Conservation (phyloP, 2,797 vertebrate species). For the Tenualosa thibaudeaui region DNA sequence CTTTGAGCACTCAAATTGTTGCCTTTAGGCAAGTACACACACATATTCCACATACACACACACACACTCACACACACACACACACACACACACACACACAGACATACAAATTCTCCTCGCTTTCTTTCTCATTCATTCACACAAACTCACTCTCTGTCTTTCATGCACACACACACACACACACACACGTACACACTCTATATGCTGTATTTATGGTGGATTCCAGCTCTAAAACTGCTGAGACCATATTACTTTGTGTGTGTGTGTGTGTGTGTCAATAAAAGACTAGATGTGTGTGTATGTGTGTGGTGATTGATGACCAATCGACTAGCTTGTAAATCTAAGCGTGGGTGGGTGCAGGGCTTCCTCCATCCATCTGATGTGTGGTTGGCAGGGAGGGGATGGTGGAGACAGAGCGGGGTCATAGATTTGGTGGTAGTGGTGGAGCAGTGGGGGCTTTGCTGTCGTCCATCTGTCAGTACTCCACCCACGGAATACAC, state of each 20-base stretch:
- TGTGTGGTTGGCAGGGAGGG: too few relatives aligned
- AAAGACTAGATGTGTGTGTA: neutral
- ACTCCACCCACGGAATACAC: conserved; percentile 22
- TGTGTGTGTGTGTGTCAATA: neutral
- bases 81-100: neutral
- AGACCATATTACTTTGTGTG: neutral
- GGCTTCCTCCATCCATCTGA: neutral
- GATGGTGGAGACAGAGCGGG: neutral
- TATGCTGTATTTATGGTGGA: neutral
- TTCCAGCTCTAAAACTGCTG: neutral
- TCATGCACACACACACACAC: neutral
- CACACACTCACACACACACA: neutral
- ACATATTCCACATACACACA: neutral
- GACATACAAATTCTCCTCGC: neutral
- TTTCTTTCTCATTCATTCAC: too few relatives aligned
- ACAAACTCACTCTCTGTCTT: too few relatives aligned
- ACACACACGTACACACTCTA: neutral
- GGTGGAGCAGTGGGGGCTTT: conserved; percentile 43
- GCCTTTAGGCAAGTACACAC: neutral
- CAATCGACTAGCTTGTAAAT: conserved; percentile 68
- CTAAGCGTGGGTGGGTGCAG: conserved; percentile 29
- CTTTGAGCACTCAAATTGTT: neutral
- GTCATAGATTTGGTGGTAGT: conserved; percentile 27
- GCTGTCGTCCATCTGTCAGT: conserved; percentile 59
- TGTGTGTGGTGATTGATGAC: conserved; percentile 68